Percentiles rank a stretch among this genome's conserved stretches.
Conservation (phyloP, 2,888 invertebrate species). For the Lasioglossum zephyrum region DNA sequence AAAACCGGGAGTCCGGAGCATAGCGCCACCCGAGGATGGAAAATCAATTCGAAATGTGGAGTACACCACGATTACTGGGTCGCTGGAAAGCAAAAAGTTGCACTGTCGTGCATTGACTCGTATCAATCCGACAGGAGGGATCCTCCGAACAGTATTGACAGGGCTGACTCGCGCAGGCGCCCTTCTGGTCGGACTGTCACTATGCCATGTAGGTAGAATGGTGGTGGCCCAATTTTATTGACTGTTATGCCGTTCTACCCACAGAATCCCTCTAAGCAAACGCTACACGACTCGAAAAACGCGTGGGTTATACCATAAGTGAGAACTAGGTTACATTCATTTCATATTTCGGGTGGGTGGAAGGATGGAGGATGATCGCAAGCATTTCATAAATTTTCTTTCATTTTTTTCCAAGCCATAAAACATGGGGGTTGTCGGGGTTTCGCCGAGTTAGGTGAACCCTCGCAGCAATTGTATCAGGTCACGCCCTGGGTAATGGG, state of each 20-base stretch:
- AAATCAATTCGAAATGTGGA: constrained; percentile 27
- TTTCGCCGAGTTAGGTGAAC: not conserved
- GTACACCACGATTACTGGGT: constrained; percentile 28
- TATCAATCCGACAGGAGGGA: constrained; percentile 49
- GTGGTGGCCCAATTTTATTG: constrained; percentile 27
- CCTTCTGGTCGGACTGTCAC: constrained; percentile 22
- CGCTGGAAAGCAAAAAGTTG: constrained; percentile 38
- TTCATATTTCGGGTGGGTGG: not conserved
- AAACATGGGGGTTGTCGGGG: not conserved
- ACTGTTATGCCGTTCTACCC: not conserved
- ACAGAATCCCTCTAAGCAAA: not conserved
- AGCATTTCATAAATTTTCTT: not conserved
- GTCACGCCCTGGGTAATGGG: not conserved
- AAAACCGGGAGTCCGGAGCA: no score
- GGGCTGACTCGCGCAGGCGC: constrained; percentile 66
- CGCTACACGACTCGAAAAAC: not conserved
- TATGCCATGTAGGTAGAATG: constrained; percentile 33
- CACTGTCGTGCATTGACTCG: constrained; percentile 53
- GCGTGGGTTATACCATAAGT: not conserved
- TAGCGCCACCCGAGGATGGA: not conserved
- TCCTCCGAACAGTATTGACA: constrained; percentile 66
- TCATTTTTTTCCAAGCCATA: not conserved
- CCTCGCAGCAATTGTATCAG: not conserved
- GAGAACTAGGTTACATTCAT: not conserved
- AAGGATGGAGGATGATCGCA: not conserved